Base-by-base conservation (phyloP, 2,888 invertebrate species). In the Lepetodrilus schrolli region DNA sequence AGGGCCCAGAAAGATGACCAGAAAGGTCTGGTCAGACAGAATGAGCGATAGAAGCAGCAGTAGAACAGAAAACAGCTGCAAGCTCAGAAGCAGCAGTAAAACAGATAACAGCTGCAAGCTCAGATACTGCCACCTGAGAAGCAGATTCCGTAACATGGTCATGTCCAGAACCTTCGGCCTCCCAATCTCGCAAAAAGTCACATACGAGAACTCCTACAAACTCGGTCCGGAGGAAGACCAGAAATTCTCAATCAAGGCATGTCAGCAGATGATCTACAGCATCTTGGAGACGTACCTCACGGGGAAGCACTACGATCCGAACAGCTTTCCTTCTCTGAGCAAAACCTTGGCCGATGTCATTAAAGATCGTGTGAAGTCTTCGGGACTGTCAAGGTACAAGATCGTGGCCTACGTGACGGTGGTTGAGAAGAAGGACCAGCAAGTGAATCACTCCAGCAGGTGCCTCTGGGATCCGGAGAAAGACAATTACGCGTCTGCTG, bases 261-360 rank as follows among this genome's bases (percentile, higher is more conserved):
- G 83, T 0, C 83, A 85, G 66, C 79, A 83, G 51, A 82, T 84
- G n/a, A 83, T 85, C 26, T 66, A 34, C 5, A 77, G 75, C 2
- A 82, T 83, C 4, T 75, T 86, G 23, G 80, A 82, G 48, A 74
- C 72, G 8, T 84, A 84, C 74, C 76, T 86, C 10, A 81, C 81
- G 69, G 84, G 80, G 1, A 81, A 81, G 71, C 48, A 69, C 1
- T 86, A 86, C 75, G 84, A 86, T 70, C 72, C 83, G 2, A 83
- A 80, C 65, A 82, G 79, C 30, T 85, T 83, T 71, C 83, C 84
- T 5, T 76, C 75, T 8, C 74, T 86, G 47, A 82, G 81, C 71
- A 84, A 83, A 79, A 82, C 81, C 43, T 68, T 86, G 76, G 78
- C 85, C 5, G 86, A 86, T 47, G 76, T 85, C 23, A 83, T 86